Evolutionary conservation across 2,888 invertebrate species (phyloP), one percentile per base, ranked within the genome.

Genomic region (Caenorhabditis doughertyi): DNA sequence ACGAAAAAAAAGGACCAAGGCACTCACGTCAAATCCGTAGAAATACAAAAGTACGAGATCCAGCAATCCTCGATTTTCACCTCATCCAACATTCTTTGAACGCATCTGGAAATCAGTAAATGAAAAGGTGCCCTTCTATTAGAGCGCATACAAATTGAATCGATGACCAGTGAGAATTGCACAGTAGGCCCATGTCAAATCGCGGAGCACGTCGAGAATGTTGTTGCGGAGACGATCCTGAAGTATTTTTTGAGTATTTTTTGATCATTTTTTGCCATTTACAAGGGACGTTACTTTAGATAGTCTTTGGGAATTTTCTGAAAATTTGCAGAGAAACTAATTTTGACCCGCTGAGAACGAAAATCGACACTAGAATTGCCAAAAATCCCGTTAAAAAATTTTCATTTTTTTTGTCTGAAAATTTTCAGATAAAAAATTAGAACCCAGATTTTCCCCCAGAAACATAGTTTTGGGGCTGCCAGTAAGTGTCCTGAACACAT

Each of bases 11-110:
- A 9, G 9, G 16, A 39, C n/a, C 13, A 35, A n/a, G n/a, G n/a
- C n/a, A n/a, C 83, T 29, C 44, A 86, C 86, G 97, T 96, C 90
- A 99, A 98, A 92, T 99, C 98, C 0, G 99, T 99, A 76, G 98
- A 98, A 84, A 99, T 95, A 13, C 96, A 97, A 93, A 98, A 99
- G 93, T 97, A 99, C 0, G 99, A 99, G 68, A 99, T 94, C 97
- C 99, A 99, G 21, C 99, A 94, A 92, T 99, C 99, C 93, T 99
- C 99, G 79, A 99, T 97, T 92, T 96, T 96, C 1, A 96, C 95
- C 88, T 96, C 96, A 0, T 95, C 95, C 92, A 98, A 97, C 1
- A 97, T 96, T n/a, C 95, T 94, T 73, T 95, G 95, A 5, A 73
- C 67, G 9, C 49, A 55, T 27, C 80, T 80, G 58, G 42, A 60